Evolutionary conservation across 1,140 invertebrate species (phyloP).

Genomic region (Paralvinella palmiformis): DNA sequence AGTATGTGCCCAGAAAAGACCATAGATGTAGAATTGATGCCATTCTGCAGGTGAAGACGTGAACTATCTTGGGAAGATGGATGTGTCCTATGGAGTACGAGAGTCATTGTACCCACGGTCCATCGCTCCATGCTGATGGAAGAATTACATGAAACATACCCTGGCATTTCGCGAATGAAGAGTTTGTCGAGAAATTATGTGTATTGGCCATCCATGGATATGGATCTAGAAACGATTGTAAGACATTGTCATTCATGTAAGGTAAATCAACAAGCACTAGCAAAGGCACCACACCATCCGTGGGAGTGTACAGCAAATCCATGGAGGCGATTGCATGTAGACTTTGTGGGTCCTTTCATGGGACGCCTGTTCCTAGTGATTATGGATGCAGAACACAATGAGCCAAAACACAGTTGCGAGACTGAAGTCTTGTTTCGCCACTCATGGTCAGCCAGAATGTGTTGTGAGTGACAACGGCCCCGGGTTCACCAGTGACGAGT

Average conservation of each 20-base stretch:
- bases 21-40: not conserved
- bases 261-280: constrained; percentile 23
- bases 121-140: not conserved
- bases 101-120: constrained; percentile 4
- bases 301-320: constrained; percentile 43
- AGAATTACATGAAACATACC: constrained; percentile 5
- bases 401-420: not conserved
- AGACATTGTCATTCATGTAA: constrained; percentile 3
- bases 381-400: constrained; percentile 29
- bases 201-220: constrained; percentile 10
- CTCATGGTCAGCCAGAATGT: constrained; percentile 43
- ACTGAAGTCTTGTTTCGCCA: constrained; percentile 29
- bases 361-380: constrained; percentile 46
- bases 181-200: constrained; percentile 2
- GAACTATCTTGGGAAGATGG: constrained; percentile 7
- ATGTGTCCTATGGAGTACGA: constrained; percentile 2
- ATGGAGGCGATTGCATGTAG: constrained; percentile 34
- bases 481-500: constrained; percentile 43
- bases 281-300: constrained; percentile 22
- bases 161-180: constrained; percentile 8
- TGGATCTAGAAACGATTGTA: not conserved
- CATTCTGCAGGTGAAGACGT: not conserved
- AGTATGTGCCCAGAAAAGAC: constrained; percentile 2
- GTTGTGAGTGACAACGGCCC: constrained; percentile 50
- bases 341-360: constrained; percentile 48